Evolutionary conservation across 2,888 invertebrate genomes (phyloP), one percentile per base, ranked within the genome.

Genomic region (Embidobia sp.): DNA sequence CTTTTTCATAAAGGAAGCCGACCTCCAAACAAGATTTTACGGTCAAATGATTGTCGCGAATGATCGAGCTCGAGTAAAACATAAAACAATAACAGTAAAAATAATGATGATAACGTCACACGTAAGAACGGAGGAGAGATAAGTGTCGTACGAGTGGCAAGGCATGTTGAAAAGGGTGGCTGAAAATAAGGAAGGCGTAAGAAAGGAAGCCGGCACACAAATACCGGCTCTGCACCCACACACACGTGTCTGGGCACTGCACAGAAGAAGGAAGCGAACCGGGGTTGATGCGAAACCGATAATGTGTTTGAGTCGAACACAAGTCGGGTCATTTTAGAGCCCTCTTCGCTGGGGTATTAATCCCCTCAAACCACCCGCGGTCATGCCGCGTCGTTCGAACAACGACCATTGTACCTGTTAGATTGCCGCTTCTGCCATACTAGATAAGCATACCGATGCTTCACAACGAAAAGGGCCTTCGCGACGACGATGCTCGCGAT

Each of bases 221-320:
- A n/a, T 4, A 10, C 42, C 3, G 3, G 22, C 3, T 4, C 22
- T 22, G 16, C 15, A 16, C 4, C 2, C 8, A 19, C 10, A 42
- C n/a, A 7, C 46, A 6, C 22, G 22, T 22, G 10, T 5, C 7
- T 6, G 22, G 2, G 6, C 22, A 3, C 22, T 22, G 37, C 33
- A 51, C 3, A 11, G n/a, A 61, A 57, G 57, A 79, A 69, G 69
- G 79, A 82, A 82, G 85, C 82, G 83, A 87, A 86, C 81, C 79
- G 76, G 81, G 80, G 78, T 85, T 87, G 88, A 88, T 88, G 87
- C 82, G 85, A 88, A 88, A 87, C 87, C 88, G 86, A 88, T 88
- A 88, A 88, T 86, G 87, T 85, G 84, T 80, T 84, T 64, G 49
- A 29, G 40, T 35, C 26, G 72, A 64, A 55, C 63, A 55, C 51